Evolutionary conservation across 2,797 vertebrate genomes (phyloP), one percentile per base, ranked within the genome.

Genomic region (Arrhamphus sclerolepis): DNA sequence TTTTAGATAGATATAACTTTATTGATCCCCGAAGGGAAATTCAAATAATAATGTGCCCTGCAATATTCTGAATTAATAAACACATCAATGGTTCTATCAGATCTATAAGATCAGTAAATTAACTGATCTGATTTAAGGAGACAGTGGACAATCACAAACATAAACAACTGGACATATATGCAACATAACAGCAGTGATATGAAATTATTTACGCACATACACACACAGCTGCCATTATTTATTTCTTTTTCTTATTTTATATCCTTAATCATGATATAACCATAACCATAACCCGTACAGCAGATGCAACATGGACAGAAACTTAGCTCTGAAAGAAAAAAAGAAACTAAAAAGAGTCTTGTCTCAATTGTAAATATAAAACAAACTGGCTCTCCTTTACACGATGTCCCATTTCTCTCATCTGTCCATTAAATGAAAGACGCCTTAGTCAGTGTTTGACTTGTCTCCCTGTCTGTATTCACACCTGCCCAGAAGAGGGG

Each of bases 331-430:
- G 22, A 51, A 10, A 43, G 38, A 26, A 26, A 26, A 26, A 7
- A 69, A 42, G 55, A 21, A 7, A 8, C 6, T 11, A 6, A n/a
- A 52, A 21, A 64, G 26, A 34, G 3, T 34, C 22, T 20, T 9
- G 66, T 21, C 18, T 11, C 20, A 13, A 44, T 18, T 49, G 57
- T 20, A 28, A 28, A 34, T 73, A 56, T 52, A 24, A 64, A 60
- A 67, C 41, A 65, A 66, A 56, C 77, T 34, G 17, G 7, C 20
- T 82, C 79, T 82, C 67, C 80, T 85, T 76, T 75, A 81, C 60
- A 42, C 11, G 26, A 56, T n/a, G 54, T 58, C 53, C 55, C 38
- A 38, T 41, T 78, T 57, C 62, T 54, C 51, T 53, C 68, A 53
- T 70, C 70, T 82, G 74, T 74, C 31, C 53, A 43, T 28, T 19